Evolutionary conservation across 2,888 invertebrate species (phyloP).

Genomic region (Tenthredo distinguenda): DNA sequence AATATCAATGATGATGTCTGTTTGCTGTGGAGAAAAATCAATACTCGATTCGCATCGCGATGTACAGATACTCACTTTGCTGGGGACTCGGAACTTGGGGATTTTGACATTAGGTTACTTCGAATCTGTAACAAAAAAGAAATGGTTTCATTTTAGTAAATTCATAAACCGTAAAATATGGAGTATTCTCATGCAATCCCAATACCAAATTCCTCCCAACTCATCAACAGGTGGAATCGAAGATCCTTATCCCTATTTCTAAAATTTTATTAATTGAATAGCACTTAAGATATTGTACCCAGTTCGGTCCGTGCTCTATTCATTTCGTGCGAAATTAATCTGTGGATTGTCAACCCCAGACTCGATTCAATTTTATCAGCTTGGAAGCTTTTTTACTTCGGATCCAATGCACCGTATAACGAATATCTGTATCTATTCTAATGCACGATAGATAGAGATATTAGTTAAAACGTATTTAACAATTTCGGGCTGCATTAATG

Average conservation of each 20-base stretch:
- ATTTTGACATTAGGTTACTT: slow-evolving; percentile 61
- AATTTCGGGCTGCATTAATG: not conserved
- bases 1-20: slow-evolving; percentile 11
- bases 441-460: not conserved
- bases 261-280: not conserved
- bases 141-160: not conserved
- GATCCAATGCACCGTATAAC: not conserved
- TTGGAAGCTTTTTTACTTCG: not conserved
- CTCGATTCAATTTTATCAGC: not conserved
- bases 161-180: not conserved
- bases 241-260: not conserved
- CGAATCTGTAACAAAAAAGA: slow-evolving; percentile 61
- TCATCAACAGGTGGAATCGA: not conserved
- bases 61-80: slow-evolving; percentile 61
- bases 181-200: not conserved
- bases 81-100: slow-evolving; percentile 59
- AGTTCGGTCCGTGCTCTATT: not conserved
- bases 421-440: not conserved
- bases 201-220: not conserved
- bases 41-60: not conserved
- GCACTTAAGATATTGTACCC: not conserved
- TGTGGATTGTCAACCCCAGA: not conserved
- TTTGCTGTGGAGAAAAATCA: slow-evolving; percentile 18
- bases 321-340: not conserved
- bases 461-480: not conserved